Conservation (phyloP, 2,888 invertebrate species). For the Synanthedon myopaeformis region DNA sequence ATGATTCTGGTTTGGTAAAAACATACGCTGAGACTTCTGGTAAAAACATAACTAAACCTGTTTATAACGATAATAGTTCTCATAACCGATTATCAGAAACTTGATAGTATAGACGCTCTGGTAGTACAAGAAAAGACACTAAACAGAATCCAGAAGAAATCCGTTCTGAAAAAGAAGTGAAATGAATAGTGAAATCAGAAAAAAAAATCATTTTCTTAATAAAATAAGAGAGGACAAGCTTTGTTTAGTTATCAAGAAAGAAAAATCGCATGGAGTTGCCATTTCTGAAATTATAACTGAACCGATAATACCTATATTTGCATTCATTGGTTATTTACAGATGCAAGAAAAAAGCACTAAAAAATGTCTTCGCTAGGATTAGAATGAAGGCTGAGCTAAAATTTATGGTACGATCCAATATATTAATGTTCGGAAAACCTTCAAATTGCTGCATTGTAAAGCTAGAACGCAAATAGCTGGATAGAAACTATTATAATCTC, state of each 20-base stretch:
- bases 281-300: conserved; percentile 77
- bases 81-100: no score
- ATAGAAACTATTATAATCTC: no score
- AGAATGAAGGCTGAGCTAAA: conserved; percentile 90
- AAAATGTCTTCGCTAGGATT: conserved; percentile 77
- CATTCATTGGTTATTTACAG: conserved; percentile 72
- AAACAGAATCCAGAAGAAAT: conserved; percentile 20
- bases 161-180: conserved; percentile 26
- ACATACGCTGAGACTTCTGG: conserved; percentile 26
- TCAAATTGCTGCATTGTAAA: no score
- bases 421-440: no score
- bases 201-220: conserved; percentile 57
- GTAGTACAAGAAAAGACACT: conserved; percentile 24
- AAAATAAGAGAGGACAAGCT: conserved; percentile 58
- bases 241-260: no score
- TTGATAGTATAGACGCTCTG: no score
- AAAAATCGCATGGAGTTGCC: no score
- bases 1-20: conserved; percentile 59
- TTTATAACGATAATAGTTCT: conserved; percentile 21
- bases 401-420: conserved; percentile 35
- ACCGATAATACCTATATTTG: conserved; percentile 76
- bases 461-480: no score
- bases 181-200: conserved; percentile 51
- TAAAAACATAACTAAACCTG: conserved; percentile 22
- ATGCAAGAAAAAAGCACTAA: conserved; percentile 53